Conservation (phyloP, 2,113 vertebrate species). For the Eulacestoma nigropectus region DNA sequence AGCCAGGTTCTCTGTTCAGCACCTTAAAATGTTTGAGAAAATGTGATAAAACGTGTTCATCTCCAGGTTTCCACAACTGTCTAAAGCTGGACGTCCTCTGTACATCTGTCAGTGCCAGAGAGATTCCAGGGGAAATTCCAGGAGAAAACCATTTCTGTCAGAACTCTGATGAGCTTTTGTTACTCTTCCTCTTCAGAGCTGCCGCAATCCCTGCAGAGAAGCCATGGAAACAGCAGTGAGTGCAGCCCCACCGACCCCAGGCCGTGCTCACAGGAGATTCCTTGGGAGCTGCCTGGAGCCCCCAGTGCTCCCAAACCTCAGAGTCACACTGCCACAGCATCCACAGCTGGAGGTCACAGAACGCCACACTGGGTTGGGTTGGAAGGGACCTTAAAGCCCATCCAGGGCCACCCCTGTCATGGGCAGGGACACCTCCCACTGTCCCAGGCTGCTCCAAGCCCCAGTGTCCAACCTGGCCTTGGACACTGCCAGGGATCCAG, state of each 20-base stretch:
- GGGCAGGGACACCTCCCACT: background rate
- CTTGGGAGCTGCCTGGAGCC: background rate
- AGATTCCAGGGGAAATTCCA: background rate
- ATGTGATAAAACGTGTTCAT: background rate
- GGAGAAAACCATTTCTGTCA: background rate
- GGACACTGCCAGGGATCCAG: background rate
- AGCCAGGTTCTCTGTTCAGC: background rate
- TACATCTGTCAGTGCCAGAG: background rate
- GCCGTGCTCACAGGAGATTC: background rate
- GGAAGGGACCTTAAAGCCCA: accelerated
- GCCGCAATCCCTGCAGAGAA: background rate
- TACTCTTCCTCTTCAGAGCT: background rate
- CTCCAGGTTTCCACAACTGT: background rate
- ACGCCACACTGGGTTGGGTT: accelerated
- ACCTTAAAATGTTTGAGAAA: background rate
- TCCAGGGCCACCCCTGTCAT: background rate
- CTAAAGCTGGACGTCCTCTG: background rate
- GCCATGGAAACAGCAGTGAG: background rate
- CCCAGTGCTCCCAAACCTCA: accelerated
- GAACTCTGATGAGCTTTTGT: background rate
- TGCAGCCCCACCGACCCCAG: background rate
- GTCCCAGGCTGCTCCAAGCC: background rate
- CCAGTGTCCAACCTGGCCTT: background rate
- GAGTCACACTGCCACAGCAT: background rate
- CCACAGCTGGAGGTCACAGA: background rate